A percentile compares a stretch with the other conserved stretches of the same genome.
Conservation (phyloP, 2,888 invertebrate genomes). For the Metopia argyrocephala region DNA sequence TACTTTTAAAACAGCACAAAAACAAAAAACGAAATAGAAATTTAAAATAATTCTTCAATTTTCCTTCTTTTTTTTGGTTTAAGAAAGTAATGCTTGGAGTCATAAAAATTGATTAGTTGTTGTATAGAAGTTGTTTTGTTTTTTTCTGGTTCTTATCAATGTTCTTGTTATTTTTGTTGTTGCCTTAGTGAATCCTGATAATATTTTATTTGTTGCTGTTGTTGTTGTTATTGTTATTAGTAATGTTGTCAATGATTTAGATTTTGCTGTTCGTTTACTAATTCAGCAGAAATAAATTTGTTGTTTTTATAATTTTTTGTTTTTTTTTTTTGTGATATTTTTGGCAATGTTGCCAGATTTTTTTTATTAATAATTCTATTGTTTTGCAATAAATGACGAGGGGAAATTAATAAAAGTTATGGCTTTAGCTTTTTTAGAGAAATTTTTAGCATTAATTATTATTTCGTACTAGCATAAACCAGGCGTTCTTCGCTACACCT, state of each 20-base stretch:
- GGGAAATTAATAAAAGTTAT: too few relatives aligned
- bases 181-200: conserved; percentile 19
- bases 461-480: too few relatives aligned
- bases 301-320: background rate
- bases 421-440: too few relatives aligned
- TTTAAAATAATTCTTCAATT: background rate
- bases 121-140: background rate
- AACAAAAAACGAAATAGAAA: too few relatives aligned
- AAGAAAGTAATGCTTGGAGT: conserved; percentile 20
- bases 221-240: conserved; percentile 13
- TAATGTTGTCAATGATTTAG: background rate
- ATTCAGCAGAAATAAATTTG: background rate
- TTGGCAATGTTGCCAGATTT: background rate
- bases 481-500: too few relatives aligned
- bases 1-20: conserved; percentile 18
- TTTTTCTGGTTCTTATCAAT: background rate
- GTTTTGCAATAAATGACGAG: background rate
- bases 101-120: conserved; percentile 53
- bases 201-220: conserved; percentile 3
- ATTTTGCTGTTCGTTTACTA: conserved; percentile 13
- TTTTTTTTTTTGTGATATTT: background rate
- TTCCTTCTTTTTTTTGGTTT: background rate
- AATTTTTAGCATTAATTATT: too few relatives aligned
- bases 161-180: conserved; percentile 22
- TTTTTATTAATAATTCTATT: background rate